phyloP scores from a whole-genome alignment of 1,140 invertebrate species.

The Palaemon carinicauda region DNA sequence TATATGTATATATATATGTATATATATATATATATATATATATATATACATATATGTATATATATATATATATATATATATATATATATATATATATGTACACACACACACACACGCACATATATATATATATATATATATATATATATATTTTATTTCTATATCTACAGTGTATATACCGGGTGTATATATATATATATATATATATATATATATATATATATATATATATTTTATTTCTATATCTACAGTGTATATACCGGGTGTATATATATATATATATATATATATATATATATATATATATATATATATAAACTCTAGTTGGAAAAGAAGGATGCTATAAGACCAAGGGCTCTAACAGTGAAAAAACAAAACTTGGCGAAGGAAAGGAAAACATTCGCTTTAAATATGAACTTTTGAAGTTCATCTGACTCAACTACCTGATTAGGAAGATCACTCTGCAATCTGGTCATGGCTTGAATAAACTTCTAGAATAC shows the following conservation, averaged over 20 bases:
- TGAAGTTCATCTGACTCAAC: no score
- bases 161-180: no score
- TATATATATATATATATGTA: no score
- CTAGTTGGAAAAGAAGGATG: no score
- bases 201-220: slow-evolving; percentile 2
- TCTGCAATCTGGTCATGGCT: no score
- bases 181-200: slow-evolving; percentile 11
- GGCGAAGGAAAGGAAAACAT: no score
- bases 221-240: background rate
- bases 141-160: background rate
- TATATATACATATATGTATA: background rate
- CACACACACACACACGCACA: background rate
- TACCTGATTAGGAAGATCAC: no score
- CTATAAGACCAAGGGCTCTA: no score
- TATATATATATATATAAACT: background rate
- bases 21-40: slow-evolving; percentile 5
- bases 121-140: background rate
- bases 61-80: background rate
- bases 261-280: background rate
- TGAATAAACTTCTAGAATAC: no score
- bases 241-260: background rate
- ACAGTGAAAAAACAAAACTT: no score
- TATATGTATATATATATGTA: background rate
- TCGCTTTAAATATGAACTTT: no score
- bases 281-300: slow-evolving; percentile 3